A percentile compares a stretch with the other conserved stretches of the same genome.
phyloP scores from a whole-genome alignment of 2,888 invertebrate genomes.

The Crepidodera aurea region DNA sequence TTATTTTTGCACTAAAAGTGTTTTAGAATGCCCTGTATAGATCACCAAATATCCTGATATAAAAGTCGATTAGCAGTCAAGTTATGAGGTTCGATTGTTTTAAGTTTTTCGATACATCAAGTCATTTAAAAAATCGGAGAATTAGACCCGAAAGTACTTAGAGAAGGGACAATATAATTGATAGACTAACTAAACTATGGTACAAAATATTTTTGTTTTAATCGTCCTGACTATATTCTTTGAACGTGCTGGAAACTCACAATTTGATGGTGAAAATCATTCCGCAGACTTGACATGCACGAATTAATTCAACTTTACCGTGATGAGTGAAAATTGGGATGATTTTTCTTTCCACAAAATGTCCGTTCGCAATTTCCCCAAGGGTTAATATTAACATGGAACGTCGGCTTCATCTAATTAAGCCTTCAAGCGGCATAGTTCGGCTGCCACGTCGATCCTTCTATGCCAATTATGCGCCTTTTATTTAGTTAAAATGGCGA shows the following conservation, averaged over 20 bases:
- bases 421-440: conserved; percentile 51
- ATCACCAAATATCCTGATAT: too few relatives aligned
- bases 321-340: conserved; percentile 55
- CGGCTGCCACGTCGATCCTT: conserved; percentile 46
- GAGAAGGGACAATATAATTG: too few relatives aligned
- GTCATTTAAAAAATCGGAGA: too few relatives aligned
- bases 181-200: too few relatives aligned
- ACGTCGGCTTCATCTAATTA: conserved; percentile 55
- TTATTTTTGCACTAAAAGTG: too few relatives aligned
- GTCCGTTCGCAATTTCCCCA: conserved; percentile 57
- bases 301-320: conserved; percentile 53
- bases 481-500: conserved; percentile 15
- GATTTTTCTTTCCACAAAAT: conserved; percentile 56
- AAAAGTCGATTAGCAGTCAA: too few relatives aligned
- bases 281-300: conserved; percentile 45
- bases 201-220: too few relatives aligned
- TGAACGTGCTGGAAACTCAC: background rate
- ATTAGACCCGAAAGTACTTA: too few relatives aligned
- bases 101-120: too few relatives aligned
- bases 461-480: conserved; percentile 41
- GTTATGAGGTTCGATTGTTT: too few relatives aligned
- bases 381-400: conserved; percentile 55
- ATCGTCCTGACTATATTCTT: background rate
- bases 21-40: too few relatives aligned
- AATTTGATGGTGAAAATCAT: conserved; percentile 37